Evolutionary conservation across 1,140 invertebrate genomes (phyloP).

Genomic region (Orussus abietinus): DNA sequence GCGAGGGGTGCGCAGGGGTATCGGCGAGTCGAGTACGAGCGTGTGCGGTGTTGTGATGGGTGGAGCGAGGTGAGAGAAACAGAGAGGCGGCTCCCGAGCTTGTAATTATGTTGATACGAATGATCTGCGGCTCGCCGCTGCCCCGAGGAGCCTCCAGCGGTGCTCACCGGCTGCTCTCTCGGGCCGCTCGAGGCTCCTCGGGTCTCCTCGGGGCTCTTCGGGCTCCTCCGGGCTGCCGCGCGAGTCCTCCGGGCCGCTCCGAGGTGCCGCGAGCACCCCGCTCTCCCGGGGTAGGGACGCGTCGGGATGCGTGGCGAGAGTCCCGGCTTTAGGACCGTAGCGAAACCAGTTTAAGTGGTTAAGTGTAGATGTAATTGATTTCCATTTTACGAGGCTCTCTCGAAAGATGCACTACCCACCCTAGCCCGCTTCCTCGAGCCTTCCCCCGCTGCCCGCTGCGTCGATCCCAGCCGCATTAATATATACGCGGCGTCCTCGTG

Average conservation of each 20-base stretch:
- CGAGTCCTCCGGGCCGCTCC: background rate
- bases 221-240: conserved; percentile 3
- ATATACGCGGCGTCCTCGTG: no score
- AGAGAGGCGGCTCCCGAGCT: conserved; percentile 54
- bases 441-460: conserved; percentile 17
- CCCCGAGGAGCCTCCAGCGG: conserved; percentile 42
- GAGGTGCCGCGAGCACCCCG: conserved; percentile 17
- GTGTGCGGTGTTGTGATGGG: conserved; percentile 52
- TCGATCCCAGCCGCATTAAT: no score
- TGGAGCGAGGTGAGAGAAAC: conserved; percentile 54
- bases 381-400: conserved; percentile 52
- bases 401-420: conserved; percentile 30
- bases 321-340: conserved; percentile 46
- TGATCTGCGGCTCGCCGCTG: conserved; percentile 52
- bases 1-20: no score
- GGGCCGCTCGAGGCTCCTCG: conserved; percentile 7
- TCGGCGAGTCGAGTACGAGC: conserved; percentile 34
- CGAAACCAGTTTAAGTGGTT: conserved; percentile 56
- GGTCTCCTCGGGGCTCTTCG: background rate
- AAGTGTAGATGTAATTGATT: conserved; percentile 56
- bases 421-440: conserved; percentile 8
- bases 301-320: background rate
- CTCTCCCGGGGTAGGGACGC: conserved; percentile 18
- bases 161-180: conserved; percentile 38
- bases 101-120: conserved; percentile 56